These are phyloP conservation scores for Belgica antarctica DNA, from an alignment of 2,888 invertebrate genomes.

Conservation along the genomic window DNA sequence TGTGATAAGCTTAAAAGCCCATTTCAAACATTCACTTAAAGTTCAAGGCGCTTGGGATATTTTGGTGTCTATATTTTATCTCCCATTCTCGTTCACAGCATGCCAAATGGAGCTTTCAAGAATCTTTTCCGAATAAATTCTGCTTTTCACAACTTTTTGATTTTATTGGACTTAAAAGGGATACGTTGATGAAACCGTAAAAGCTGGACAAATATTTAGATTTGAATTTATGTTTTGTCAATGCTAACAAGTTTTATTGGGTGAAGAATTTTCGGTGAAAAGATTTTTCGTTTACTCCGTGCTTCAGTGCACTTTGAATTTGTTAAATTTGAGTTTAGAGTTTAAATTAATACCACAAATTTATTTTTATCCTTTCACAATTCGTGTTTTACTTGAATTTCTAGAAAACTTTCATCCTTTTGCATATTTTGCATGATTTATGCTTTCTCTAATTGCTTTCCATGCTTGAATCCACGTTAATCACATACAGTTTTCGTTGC, in stretches of 20 bases:
- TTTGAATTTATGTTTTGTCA: too few relatives aligned
- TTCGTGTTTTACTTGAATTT: too few relatives aligned
- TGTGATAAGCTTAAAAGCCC: conserved; percentile 39
- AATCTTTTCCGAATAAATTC: neutral
- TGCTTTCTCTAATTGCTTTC: too few relatives aligned
- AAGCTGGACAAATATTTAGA: too few relatives aligned
- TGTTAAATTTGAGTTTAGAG: neutral
- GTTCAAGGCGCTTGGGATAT: neutral
- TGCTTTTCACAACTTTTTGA: neutral
- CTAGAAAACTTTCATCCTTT: too few relatives aligned
- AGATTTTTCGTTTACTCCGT: neutral
- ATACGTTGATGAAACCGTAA: neutral
- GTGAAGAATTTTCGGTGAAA: neutral
- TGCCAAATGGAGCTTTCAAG: neutral
- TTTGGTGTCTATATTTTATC: neutral
- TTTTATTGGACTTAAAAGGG: conserved; percentile 2
- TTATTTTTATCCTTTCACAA: neutral
- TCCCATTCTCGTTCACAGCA: neutral
- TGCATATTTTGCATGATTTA: too few relatives aligned
- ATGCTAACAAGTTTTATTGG: too few relatives aligned
- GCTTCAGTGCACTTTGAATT: neutral
- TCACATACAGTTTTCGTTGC: conserved; percentile 54
- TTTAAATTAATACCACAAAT: neutral
- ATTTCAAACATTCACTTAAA: conserved; percentile 11
- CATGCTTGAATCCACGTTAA: conserved; percentile 29